Conservation (phyloP, 1,140 invertebrate species). For the Laupala kohalensis region DNA sequence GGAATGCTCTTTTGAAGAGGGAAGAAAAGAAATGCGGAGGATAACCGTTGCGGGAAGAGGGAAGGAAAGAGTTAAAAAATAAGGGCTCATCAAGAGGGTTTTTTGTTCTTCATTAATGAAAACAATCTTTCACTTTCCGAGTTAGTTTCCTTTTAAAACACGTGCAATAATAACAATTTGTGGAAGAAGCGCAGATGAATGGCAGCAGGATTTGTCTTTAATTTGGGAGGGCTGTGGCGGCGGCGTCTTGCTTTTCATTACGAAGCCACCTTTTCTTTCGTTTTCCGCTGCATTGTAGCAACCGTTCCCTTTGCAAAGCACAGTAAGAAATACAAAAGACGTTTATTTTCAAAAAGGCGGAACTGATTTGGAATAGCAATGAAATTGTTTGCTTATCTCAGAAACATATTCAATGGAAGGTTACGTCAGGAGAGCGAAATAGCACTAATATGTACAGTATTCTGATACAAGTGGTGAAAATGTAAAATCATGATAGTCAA, state of each 20-base stretch:
- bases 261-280: neutral
- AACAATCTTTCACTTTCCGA: conserved; percentile 8
- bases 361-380: too few relatives aligned
- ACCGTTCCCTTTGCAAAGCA: too few relatives aligned
- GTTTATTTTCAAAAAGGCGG: too few relatives aligned
- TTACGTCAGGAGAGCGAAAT: too few relatives aligned
- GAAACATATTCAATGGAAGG: too few relatives aligned
- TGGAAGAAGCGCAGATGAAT: neutral
- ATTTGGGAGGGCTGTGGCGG: neutral
- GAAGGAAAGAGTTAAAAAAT: neutral
- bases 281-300: neutral
- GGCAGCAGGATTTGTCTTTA: neutral
- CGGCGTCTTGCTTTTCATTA: neutral
- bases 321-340: too few relatives aligned
- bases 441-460: too few relatives aligned
- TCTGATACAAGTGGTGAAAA: too few relatives aligned
- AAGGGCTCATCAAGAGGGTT: conserved; percentile 3
- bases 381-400: too few relatives aligned
- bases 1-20: neutral
- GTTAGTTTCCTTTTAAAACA: conserved; percentile 1
- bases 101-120: conserved; percentile 8
- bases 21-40: neutral
- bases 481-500: too few relatives aligned
- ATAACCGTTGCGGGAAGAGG: too few relatives aligned
- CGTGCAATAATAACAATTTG: conserved; percentile 11